Evolutionary conservation across 2,113 vertebrate species (phyloP), one percentile per base, ranked within the genome.

Genomic region (Epinephelus cyanopodus): DNA sequence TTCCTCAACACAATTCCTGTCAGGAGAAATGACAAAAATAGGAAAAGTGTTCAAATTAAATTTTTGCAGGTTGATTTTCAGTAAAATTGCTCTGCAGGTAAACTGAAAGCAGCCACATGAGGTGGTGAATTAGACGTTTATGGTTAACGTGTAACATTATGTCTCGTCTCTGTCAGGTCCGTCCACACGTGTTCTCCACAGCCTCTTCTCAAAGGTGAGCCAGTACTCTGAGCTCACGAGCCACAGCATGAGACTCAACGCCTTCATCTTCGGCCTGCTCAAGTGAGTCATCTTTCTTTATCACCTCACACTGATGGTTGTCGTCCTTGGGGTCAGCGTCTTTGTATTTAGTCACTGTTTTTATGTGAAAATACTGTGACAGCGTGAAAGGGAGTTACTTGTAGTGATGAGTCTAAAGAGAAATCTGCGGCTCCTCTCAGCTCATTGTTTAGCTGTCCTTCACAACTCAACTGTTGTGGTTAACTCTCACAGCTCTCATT

Each of bases 201-300:
- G 95, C 85, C 93, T 99, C 58, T 97, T 94, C 88, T 96, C 96
- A 52, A 98, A 98, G 81, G 96, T 99, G 91, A 98, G 96, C 94
- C 97, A 99, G 83, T 98, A 95, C 91, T 95, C 96, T 0, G 98
- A 99, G 93, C 96, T 99, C 87, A 98, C 94, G 65, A 98, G 94
- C 83, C 96, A 97, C 90, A 96, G 90, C 83, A 98, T 99, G 97
- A 96, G 98, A 82, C 97, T 99, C 90, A 97, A 99, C 0, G 97
- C 98, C 3, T 99, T 99, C 95, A 95, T 99, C 94, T 97, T 99
- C 0, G 98, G 98, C 67, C 96, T 99, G 48, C 97, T 99, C 87
- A 99, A 99, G 98, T 99, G 89, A 97, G 98, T 89, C 25, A 0
- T 8, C 18, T 60, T 8, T 29, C 0, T 25, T 63, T 6, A 23